Evolutionary conservation across 2,113 vertebrate genomes (phyloP).

Genomic region (Apteryx mantelli): DNA sequence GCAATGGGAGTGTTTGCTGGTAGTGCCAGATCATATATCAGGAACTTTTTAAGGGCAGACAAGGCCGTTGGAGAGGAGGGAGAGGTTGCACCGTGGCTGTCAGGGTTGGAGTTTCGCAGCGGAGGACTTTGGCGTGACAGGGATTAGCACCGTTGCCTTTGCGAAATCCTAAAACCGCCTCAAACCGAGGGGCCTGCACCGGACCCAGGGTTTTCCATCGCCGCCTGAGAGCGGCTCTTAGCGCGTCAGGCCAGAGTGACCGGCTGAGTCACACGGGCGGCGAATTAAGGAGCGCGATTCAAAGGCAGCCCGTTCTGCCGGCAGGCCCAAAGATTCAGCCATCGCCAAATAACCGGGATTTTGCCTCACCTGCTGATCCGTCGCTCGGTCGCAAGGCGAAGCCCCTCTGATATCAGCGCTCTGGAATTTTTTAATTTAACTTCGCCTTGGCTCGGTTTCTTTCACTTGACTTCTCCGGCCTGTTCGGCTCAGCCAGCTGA

Average conservation of each 20-base stretch:
- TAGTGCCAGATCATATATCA: not conserved
- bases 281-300: not conserved
- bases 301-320: fast-evolving
- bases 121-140: fast-evolving
- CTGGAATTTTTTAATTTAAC: not conserved
- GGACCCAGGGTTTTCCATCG: fast-evolving
- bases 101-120: not conserved
- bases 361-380: not conserved
- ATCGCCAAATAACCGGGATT: fast-evolving
- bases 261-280: not conserved
- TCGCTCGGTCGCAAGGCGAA: not conserved
- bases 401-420: not conserved
- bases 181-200: not conserved
- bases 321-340: not conserved
- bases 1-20: not conserved
- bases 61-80: not conserved
- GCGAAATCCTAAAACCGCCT: not conserved
- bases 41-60: not conserved
- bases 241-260: not conserved
- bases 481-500: fast-evolving
- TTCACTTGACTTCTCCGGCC: not conserved
- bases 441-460: not conserved
- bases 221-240: fast-evolving
- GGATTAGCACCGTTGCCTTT: not conserved
- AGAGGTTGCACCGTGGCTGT: not conserved